phyloP scores from a whole-genome alignment of 2,113 vertebrate species.

The Synodontis membranacea region DNA sequence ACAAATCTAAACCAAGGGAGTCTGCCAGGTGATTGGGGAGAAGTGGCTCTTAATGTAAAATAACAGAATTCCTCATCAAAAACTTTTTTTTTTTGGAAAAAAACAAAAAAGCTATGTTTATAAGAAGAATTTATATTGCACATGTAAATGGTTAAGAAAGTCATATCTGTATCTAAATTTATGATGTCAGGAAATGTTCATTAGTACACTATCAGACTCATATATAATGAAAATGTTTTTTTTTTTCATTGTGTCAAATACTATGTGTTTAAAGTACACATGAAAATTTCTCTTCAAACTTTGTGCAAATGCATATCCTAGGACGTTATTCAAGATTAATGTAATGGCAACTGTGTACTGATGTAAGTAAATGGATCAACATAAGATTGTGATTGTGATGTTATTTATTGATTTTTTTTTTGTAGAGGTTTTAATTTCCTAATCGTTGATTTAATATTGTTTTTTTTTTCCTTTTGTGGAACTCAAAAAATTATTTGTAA shows the following conservation, averaged over 20 bases:
- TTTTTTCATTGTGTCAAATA: constrained; percentile 38
- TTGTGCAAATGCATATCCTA: constrained; percentile 37
- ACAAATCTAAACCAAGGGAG: constrained; percentile 20
- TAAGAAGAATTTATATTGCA: constrained; percentile 56
- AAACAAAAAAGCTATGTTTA: constrained; percentile 54
- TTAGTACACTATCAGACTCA: constrained; percentile 42
- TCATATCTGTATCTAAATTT: constrained; percentile 44
- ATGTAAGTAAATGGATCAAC: constrained; percentile 88
- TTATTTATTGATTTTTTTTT: constrained; percentile 84
- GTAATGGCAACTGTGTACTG: constrained; percentile 71
- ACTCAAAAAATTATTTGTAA: constrained; percentile 73
- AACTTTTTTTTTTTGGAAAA: constrained; percentile 41
- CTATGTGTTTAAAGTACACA: constrained; percentile 46
- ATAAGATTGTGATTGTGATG: constrained; percentile 82
- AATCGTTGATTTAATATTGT: constrained; percentile 78
- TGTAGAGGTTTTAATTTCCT: constrained; percentile 77
- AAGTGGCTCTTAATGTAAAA: not conserved
- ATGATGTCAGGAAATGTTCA: constrained; percentile 45
- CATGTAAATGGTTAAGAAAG: constrained; percentile 51
- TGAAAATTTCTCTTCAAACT: constrained; percentile 29
- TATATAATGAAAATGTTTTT: constrained; percentile 36
- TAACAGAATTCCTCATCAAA: constrained; percentile 15
- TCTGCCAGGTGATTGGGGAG: not conserved
- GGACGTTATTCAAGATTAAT: constrained; percentile 45
- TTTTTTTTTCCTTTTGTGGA: constrained; percentile 66